Conservation (phyloP, 2,113 vertebrate genomes). For the Rhombomys opimus region DNA sequence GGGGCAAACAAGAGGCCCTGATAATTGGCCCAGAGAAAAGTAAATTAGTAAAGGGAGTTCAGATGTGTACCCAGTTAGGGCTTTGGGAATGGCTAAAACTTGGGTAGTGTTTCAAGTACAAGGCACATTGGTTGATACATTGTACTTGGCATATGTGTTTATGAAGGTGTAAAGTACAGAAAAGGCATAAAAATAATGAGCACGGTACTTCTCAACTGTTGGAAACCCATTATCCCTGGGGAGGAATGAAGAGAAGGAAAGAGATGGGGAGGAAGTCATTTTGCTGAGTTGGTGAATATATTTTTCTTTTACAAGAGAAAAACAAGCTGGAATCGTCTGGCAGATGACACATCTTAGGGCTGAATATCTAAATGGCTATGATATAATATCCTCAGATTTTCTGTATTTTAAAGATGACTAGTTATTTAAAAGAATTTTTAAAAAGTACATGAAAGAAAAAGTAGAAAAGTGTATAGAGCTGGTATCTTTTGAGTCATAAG, state of each 20-base stretch:
- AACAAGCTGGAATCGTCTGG: background rate
- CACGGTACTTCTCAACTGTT: background rate
- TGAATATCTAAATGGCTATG: background rate
- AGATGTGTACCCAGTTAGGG: background rate
- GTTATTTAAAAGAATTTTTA: background rate
- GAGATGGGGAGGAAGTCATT: background rate
- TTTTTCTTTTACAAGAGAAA: constrained; percentile 25
- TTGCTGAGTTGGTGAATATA: background rate
- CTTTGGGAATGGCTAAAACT: background rate
- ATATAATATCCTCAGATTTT: constrained; percentile 51
- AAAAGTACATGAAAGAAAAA: constrained; percentile 15
- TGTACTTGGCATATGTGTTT: background rate
- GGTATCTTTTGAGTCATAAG: constrained; percentile 9
- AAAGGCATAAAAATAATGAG: background rate
- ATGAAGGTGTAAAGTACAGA: background rate
- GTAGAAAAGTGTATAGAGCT: background rate
- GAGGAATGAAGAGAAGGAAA: background rate
- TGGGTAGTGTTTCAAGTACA: background rate
- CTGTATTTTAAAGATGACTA: constrained; percentile 32
- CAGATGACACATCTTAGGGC: background rate
- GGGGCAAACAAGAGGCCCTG: background rate
- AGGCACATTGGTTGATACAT: background rate
- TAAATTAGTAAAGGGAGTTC: background rate
- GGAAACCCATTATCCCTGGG: background rate
- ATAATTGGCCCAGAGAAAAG: background rate